phyloP scores from a whole-genome alignment of 2,888 invertebrate genomes.

The Apoda limacodes region DNA sequence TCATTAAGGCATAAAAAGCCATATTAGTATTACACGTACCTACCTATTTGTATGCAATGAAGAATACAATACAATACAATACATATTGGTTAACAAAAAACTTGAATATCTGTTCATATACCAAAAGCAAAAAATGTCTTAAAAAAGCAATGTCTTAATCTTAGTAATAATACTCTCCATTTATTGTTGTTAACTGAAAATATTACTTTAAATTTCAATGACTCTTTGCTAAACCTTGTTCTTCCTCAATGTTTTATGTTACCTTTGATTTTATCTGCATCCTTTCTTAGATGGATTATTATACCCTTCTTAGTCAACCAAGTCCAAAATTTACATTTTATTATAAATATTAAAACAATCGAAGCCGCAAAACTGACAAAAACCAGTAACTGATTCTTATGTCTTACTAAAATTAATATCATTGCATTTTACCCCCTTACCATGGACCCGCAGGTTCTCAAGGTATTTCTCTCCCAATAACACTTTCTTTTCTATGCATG shows the following conservation, averaged over 20 bases:
- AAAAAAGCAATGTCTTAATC: too few relatives aligned
- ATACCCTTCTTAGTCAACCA: constrained; percentile 38
- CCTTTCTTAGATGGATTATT: constrained; percentile 47
- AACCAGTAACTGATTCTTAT: constrained; percentile 38
- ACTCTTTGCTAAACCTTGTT: constrained; percentile 40
- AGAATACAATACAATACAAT: too few relatives aligned
- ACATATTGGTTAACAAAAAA: too few relatives aligned
- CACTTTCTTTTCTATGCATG: constrained; percentile 63
- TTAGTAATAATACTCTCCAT: too few relatives aligned
- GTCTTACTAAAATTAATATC: constrained; percentile 63
- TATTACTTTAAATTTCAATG: constrained; percentile 27
- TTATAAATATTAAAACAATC: too few relatives aligned
- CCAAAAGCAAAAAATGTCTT: too few relatives aligned
- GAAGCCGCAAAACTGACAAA: constrained; percentile 38
- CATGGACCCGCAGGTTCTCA: constrained; percentile 71
- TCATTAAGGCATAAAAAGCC: too few relatives aligned
- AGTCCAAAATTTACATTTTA: too few relatives aligned
- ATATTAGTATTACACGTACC: too few relatives aligned
- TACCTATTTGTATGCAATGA: too few relatives aligned
- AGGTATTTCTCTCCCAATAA: constrained; percentile 69
- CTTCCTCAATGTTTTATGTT: constrained; percentile 58
- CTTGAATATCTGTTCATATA: too few relatives aligned
- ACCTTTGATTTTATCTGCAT: constrained; percentile 43
- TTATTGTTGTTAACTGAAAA: constrained; percentile 33
- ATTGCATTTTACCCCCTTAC: constrained; percentile 66